A percentile compares a stretch with the other conserved stretches of the same genome.
These are phyloP conservation scores for Eristalis tenax DNA, from an alignment of 2,888 invertebrate genomes.

Conservation along the genomic window DNA sequence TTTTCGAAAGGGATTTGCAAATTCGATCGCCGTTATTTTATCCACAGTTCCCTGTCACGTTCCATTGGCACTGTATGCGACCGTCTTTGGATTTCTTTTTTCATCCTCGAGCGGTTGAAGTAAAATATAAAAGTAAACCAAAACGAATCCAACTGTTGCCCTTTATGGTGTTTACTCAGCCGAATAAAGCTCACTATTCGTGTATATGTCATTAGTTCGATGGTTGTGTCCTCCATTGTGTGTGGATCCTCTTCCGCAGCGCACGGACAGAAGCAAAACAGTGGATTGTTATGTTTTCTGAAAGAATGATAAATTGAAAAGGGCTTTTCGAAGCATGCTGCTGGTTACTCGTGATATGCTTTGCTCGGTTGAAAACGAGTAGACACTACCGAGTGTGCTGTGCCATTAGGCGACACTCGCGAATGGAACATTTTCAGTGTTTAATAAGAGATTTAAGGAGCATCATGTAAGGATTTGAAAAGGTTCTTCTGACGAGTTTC, in stretches of 20 bases:
- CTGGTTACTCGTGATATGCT: not conserved
- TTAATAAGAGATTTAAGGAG: not conserved
- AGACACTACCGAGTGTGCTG: not conserved
- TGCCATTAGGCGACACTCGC: not conserved
- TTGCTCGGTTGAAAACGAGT: not conserved
- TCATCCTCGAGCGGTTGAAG: not conserved
- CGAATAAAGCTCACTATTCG: not conserved
- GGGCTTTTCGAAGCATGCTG: not conserved
- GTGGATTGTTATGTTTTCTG: constrained; percentile 30
- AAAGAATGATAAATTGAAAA: constrained; percentile 54
- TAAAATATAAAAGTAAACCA: not conserved
- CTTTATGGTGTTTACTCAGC: constrained; percentile 1
- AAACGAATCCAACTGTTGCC: constrained; percentile 37
- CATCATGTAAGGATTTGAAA: not conserved
- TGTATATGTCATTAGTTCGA: constrained; percentile 20
- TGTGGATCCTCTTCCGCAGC: not conserved
- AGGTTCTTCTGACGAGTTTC: not conserved
- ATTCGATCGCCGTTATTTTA: constrained; percentile 2
- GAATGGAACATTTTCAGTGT: not conserved
- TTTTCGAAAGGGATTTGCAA: constrained; percentile 5
- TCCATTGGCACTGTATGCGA: constrained; percentile 8
- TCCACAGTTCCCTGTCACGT: constrained; percentile 12
- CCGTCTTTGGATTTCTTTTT: not conserved
- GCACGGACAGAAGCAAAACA: not conserved
- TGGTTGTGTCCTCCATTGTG: not conserved